Percentiles rank a stretch among this genome's conserved stretches.
These are phyloP conservation scores for Neoitamus cyanurus DNA, from an alignment of 2,888 invertebrate species.

Conservation along the genomic window DNA sequence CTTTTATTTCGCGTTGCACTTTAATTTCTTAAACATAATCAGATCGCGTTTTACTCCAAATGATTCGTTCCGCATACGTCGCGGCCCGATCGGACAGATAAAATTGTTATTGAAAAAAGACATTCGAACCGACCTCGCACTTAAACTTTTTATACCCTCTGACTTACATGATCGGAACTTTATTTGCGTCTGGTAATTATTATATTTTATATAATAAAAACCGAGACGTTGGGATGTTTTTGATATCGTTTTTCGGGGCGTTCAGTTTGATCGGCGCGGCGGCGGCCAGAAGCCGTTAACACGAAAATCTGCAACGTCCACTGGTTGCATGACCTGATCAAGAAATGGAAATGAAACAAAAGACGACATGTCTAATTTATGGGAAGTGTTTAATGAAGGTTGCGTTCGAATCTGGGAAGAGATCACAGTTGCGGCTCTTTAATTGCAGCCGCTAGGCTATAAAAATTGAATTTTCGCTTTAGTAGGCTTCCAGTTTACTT, in stretches of 20 bases:
- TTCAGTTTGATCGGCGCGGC: neutral
- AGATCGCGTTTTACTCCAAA: neutral
- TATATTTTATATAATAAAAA: slow-evolving; percentile 38
- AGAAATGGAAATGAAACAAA: slow-evolving; percentile 31
- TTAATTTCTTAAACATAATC: slow-evolving; percentile 18
- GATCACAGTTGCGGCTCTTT: neutral
- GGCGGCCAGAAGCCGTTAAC: neutral
- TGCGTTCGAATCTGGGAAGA: slow-evolving; percentile 3
- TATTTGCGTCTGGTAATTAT: slow-evolving; percentile 7
- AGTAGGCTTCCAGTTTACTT: neutral
- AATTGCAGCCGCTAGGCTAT: neutral
- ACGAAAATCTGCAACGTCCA: slow-evolving; percentile 5
- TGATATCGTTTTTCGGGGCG: neutral
- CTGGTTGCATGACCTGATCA: slow-evolving; percentile 15
- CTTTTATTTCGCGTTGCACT: neutral
- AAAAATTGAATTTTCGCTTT: neutral
- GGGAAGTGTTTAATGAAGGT: slow-evolving; percentile 38
- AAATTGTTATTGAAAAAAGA: slow-evolving; percentile 24
- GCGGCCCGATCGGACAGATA: neutral
- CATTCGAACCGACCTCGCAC: neutral
- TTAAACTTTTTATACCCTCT: slow-evolving; percentile 12
- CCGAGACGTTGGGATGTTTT: slow-evolving; percentile 9
- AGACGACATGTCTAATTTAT: slow-evolving; percentile 37
- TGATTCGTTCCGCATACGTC: neutral
- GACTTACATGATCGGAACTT: slow-evolving; percentile 22